These are phyloP conservation scores for Agriopis aurantiaria DNA, from an alignment of 2,888 invertebrate genomes.

Conservation along the genomic window DNA sequence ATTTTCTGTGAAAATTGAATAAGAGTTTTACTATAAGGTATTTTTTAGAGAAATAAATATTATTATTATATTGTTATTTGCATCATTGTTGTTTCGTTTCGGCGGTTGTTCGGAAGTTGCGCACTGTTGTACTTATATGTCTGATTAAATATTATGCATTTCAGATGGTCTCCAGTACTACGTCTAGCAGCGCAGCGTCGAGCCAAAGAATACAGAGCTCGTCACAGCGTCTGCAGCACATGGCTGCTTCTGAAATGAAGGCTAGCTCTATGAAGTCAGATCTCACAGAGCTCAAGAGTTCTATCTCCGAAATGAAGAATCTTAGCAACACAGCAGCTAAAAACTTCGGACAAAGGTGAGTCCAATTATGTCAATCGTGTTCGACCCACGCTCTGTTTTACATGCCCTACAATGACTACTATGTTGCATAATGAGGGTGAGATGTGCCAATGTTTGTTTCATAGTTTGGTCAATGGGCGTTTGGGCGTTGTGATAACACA, in stretches of 20 bases:
- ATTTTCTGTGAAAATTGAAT: slow-evolving; percentile 20
- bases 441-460: slow-evolving; percentile 61
- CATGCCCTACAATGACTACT: slow-evolving; percentile 36
- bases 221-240: slow-evolving; percentile 83
- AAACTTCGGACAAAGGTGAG: slow-evolving; percentile 80
- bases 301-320: slow-evolving; percentile 95
- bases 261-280: slow-evolving; percentile 94
- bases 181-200: slow-evolving; percentile 87
- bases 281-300: slow-evolving; percentile 92
- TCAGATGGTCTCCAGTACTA: slow-evolving; percentile 86
- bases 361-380: slow-evolving; percentile 38
- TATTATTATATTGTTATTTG: slow-evolving; percentile 19
- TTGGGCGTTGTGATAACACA: slow-evolving; percentile 63
- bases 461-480: slow-evolving; percentile 63
- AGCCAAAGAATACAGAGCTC: slow-evolving; percentile 87
- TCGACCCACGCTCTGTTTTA: slow-evolving; percentile 29
- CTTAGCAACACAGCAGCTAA: slow-evolving; percentile 81
- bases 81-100: slow-evolving; percentile 7
- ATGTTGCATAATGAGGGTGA: slow-evolving; percentile 50
- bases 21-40: slow-evolving; percentile 42
- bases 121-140: neutral
- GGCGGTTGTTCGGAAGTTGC: neutral
- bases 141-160: slow-evolving; percentile 42
- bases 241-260: slow-evolving; percentile 91
- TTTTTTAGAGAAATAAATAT: too few relatives aligned